Evolutionary conservation across 2,797 vertebrate genomes (phyloP), one percentile per base, ranked within the genome.

Genomic region (Protosalanx chinensis): DNA sequence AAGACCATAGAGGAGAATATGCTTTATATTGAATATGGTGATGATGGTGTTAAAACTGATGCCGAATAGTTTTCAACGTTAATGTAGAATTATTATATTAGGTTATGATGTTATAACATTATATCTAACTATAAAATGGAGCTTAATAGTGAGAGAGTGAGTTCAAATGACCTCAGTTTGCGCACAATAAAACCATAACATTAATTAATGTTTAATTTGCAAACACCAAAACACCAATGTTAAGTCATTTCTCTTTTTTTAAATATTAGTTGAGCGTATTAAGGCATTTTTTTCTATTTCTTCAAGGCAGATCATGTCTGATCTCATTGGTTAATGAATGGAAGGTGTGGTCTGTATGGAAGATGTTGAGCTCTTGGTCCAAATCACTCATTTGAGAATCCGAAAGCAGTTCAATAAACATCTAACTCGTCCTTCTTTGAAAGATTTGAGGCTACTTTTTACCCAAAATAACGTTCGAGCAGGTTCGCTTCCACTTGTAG

Each of bases 331-430:
- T 76, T 35, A 58, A 71, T 68, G 1, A 62, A 76, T 12, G 79
- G 83, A 87, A 87, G 90, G 90, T 85, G 91, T 90, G 90, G 89
- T 87, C 82, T 81, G 78, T 70, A 78, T 60, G 70, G 78, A n/a
- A n/a, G 75, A 64, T 59, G 70, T 76, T 41, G 78, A 68, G 27
- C 81, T 79, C 73, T 61, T 80, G 79, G 77, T 70, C 70, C 67
- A 77, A 83, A 70, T 71, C 7, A 75, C 75, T 68, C 82, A 80
- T 29, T 82, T 76, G 71, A 71, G 59, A 77, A 67, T 74, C 67
- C 60, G 78, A 73, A 29, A 79, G 51, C 64, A 68, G 61, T 73
- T 73, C 64, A 53, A 3, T 68, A 69, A 68, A 51, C 41, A 46
- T 53, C 29, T 29, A 67, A 53, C 8, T 51, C 16, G 3, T 15